Base-by-base conservation (phyloP, 2,113 vertebrate species). In the Campylomormyrus numenius region DNA sequence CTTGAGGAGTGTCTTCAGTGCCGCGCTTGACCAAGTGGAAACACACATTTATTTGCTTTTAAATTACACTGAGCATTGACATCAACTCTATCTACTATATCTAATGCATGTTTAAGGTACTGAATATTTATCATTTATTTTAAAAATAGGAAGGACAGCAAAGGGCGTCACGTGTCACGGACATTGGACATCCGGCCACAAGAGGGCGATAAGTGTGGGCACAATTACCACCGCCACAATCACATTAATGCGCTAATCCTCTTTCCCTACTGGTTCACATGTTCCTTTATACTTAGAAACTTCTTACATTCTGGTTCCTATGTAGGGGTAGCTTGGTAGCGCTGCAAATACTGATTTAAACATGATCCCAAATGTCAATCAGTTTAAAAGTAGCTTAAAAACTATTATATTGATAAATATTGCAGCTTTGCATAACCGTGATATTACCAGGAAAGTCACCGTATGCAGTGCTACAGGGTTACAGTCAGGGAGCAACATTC, bases 21-120 rank as follows among this genome's bases (percentile, higher is more conserved):
- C n/a, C 53, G 7, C 49, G 90, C 90, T 88, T 66, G 87, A 49
- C 77, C 27, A 52, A 85, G 74, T 62, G 85, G 85, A 87, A 87
- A 53, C 46, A 50, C 48, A 31, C 48, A 2, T 53, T 87, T 87
- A 87, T 87, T 87, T 87, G 50, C 85, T 39, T 56, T 87, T 87
- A 87, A 87, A 87, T 87, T 87, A 39, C 85, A 53, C 85, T 27
- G 49, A 53, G 85, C 49, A 19, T 53, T 53, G 31, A 87, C 11
- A 39, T 87, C 50, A 87, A 19, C 50, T 52, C n/a, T 15, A 50
- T 19, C 85, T 35, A 27, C n/a, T 87, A 56, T 35, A 17, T 52
- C 48, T 48, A 48, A 86, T 86, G 84, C 84, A 50, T n/a, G 9
- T n/a, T 39, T 80, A 27, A 53, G 85, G 19, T 87, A 56, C 56